Evolutionary conservation across 2,888 invertebrate species (phyloP).

Genomic region (Dyspetes luteomarginatus): DNA sequence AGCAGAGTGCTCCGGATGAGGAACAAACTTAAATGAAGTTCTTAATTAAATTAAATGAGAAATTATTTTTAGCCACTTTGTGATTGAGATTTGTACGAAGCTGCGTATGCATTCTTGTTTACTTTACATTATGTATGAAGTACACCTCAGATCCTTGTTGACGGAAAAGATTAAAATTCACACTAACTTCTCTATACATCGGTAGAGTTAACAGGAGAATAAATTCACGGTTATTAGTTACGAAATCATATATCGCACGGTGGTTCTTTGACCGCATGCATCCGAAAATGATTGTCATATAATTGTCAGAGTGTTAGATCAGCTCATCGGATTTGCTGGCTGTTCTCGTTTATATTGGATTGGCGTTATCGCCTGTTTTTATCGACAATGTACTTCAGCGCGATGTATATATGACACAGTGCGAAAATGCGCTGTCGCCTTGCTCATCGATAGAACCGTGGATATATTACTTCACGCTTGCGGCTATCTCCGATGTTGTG

Average conservation of each 20-base stretch:
- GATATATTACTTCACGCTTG: conserved; percentile 27
- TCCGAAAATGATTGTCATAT: conserved; percentile 40
- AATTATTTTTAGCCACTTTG: too few relatives aligned
- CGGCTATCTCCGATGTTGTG: conserved; percentile 29
- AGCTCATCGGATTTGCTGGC: neutral
- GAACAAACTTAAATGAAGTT: too few relatives aligned
- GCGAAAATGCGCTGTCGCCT: neutral
- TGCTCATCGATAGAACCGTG: neutral
- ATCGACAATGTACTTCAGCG: conserved; percentile 64
- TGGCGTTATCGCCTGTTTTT: conserved; percentile 59
- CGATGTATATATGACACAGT: conserved; percentile 12
- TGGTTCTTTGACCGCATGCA: conserved; percentile 12
- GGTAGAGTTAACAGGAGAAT: conserved; percentile 21
- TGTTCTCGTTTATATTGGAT: neutral
- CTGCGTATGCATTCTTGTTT: too few relatives aligned
- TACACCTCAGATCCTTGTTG: too few relatives aligned
- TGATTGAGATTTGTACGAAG: too few relatives aligned
- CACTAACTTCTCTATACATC: too few relatives aligned
- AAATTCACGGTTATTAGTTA: conserved; percentile 13
- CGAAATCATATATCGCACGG: conserved; percentile 26
- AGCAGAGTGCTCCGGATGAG: too few relatives aligned
- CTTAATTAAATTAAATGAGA: too few relatives aligned
- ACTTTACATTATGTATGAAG: too few relatives aligned
- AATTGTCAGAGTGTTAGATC: conserved; percentile 56
- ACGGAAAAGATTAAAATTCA: too few relatives aligned